These are phyloP conservation scores for Leptosomus discolor DNA, from an alignment of 2,113 vertebrate species.

Conservation along the genomic window DNA sequence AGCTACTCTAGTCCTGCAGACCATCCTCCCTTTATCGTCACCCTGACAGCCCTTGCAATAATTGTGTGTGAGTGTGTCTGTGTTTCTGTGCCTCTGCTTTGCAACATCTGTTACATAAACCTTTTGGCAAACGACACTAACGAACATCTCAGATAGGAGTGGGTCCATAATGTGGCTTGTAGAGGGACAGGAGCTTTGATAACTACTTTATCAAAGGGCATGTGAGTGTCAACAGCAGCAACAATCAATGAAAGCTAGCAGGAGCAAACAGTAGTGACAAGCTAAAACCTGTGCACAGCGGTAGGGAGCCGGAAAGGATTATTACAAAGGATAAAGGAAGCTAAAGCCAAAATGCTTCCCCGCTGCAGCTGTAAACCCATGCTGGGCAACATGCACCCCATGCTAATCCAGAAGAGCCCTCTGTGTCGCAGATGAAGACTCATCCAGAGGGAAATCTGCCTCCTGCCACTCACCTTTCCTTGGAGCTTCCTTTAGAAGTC, in stretches of 20 bases:
- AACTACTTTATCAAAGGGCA: background rate
- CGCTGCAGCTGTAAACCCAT: background rate
- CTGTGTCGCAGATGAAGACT: background rate
- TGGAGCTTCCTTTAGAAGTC: background rate
- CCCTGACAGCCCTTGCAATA: constrained; percentile 6
- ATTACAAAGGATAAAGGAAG: background rate
- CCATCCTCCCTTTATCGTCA: constrained; percentile 44
- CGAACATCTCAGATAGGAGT: constrained; percentile 24
- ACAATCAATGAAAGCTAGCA: constrained; percentile 9
- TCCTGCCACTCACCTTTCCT: background rate
- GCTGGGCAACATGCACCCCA: background rate
- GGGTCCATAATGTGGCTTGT: background rate
- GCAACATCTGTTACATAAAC: constrained; percentile 73
- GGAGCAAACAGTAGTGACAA: background rate
- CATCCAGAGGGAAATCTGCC: background rate
- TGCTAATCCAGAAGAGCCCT: background rate
- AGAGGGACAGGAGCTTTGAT: background rate
- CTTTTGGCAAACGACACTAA: constrained; percentile 61
- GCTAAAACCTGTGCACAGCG: background rate
- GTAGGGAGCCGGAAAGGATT: background rate
- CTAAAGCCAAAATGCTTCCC: background rate
- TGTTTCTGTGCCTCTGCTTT: background rate
- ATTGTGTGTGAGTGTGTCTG: background rate
- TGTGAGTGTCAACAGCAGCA: background rate
- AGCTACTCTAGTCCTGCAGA: constrained; percentile 31